A percentile compares a stretch with the other conserved stretches of the same genome.
Conservation (phyloP, 1,140 invertebrate species). For the Teleopsis dalmanni region DNA sequence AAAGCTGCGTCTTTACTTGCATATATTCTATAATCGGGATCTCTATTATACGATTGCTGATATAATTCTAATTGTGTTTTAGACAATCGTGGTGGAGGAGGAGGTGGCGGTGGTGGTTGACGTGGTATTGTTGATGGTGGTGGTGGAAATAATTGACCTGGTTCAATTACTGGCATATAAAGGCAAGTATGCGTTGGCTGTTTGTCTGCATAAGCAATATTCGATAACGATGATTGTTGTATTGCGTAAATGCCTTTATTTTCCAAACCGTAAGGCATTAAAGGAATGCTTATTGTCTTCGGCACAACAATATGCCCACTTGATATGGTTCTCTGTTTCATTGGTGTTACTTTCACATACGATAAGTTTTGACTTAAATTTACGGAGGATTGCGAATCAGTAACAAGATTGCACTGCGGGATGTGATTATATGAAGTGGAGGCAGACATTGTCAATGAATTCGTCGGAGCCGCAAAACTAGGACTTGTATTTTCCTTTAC, state of each 20-base stretch:
- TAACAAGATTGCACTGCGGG: conserved; percentile 31
- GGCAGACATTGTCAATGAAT: conserved; percentile 28
- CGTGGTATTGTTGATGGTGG: conserved; percentile 48
- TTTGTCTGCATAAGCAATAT: conserved; percentile 47
- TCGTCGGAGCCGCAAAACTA: conserved; percentile 47
- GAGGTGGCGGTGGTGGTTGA: conserved; percentile 49
- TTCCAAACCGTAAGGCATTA: conserved; percentile 38
- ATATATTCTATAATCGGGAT: conserved; percentile 84
- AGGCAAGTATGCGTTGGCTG: conserved; percentile 42
- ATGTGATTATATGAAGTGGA: conserved; percentile 33
- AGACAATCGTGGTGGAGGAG: conserved; percentile 58
- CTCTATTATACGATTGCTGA: conserved; percentile 78
- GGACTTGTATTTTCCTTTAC: conserved; percentile 47
- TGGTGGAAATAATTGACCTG: conserved; percentile 43
- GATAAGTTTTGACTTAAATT: conserved; percentile 12
- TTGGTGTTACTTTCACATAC: conserved; percentile 1
- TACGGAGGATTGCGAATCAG: conserved; percentile 29
- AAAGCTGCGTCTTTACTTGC: conserved; percentile 79
- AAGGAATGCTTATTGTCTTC: conserved; percentile 33
- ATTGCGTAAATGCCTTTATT: conserved; percentile 29
- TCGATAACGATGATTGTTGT: conserved; percentile 42
- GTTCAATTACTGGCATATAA: conserved; percentile 41
- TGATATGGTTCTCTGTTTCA: conserved; percentile 12
- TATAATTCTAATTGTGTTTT: conserved; percentile 74
- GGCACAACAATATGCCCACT: conserved; percentile 11